Conservation (phyloP, 2,888 invertebrate genomes). For the Drosophila imparisetae region DNA sequence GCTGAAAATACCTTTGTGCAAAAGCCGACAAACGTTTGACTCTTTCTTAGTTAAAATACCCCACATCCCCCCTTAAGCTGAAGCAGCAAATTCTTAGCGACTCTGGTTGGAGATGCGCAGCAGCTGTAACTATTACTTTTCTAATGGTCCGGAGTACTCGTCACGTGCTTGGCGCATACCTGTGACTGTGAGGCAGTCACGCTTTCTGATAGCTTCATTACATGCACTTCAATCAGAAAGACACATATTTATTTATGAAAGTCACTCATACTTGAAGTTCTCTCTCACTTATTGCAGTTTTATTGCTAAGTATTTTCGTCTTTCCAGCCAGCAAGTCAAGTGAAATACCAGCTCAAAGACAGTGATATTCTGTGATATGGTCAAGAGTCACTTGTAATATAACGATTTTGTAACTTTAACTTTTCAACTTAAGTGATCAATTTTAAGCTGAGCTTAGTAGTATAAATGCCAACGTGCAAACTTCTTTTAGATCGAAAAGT, state of each 20-base stretch:
- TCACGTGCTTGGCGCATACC: conserved; percentile 19
- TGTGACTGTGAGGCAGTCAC: conserved; percentile 29
- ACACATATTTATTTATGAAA: conserved; percentile 29
- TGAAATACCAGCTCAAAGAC: conserved; percentile 15
- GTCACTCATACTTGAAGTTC: conserved; percentile 31
- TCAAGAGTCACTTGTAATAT: conserved; percentile 11
- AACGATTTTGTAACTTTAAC: not conserved
- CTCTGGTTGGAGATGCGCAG: conserved; percentile 16
- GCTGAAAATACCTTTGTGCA: conserved; percentile 58
- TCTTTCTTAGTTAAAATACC: conserved; percentile 34
- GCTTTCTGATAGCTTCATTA: conserved; percentile 39
- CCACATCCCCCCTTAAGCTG: conserved; percentile 3
- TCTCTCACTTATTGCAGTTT: conserved; percentile 4
- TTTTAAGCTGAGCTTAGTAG: not conserved
- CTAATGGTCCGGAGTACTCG: conserved; percentile 8
- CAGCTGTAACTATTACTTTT: conserved; percentile 20
- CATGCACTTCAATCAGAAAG: conserved; percentile 23
- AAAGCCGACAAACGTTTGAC: conserved; percentile 65
- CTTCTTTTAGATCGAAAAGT: not conserved
- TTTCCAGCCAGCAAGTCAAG: conserved; percentile 10
- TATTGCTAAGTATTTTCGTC: not conserved
- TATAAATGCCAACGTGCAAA: not conserved
- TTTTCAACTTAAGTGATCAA: not conserved
- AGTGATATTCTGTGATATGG: conserved; percentile 11
- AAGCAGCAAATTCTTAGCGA: conserved; percentile 30